Percentiles rank a stretch among this genome's conserved stretches.
Evolutionary conservation across 2,113 vertebrate genomes (phyloP).

Genomic region (Carlito syrichta): DNA sequence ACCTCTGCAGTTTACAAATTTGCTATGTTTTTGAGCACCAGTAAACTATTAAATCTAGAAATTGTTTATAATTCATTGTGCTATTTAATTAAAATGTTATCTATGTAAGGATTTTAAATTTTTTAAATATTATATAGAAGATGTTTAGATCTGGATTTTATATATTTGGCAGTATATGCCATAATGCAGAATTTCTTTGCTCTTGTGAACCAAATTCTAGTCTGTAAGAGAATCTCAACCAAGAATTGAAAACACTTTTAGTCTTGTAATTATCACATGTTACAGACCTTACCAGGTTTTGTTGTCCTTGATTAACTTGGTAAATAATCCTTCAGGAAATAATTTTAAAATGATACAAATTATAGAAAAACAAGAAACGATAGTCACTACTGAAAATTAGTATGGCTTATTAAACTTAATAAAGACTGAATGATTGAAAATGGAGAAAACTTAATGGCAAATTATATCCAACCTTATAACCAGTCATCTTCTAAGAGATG

Average conservation of each 20-base stretch:
- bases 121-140: background rate
- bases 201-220: accelerated
- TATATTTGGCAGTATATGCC: accelerated
- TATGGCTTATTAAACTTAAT: background rate
- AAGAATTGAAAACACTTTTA: background rate
- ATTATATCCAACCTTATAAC: background rate
- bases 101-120: background rate
- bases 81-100: background rate
- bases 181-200: accelerated
- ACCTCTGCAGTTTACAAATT: background rate
- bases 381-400: background rate
- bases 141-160: accelerated
- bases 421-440: background rate
- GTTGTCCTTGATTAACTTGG: background rate
- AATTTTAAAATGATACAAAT: background rate
- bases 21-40: background rate
- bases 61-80: background rate
- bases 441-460: background rate
- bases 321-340: background rate
- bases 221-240: background rate
- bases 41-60: background rate
- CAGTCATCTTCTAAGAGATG: background rate
- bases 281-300: background rate
- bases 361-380: background rate
- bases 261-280: background rate